Evolutionary conservation across 2,888 invertebrate species (phyloP).

Genomic region (Acronicta psi): DNA sequence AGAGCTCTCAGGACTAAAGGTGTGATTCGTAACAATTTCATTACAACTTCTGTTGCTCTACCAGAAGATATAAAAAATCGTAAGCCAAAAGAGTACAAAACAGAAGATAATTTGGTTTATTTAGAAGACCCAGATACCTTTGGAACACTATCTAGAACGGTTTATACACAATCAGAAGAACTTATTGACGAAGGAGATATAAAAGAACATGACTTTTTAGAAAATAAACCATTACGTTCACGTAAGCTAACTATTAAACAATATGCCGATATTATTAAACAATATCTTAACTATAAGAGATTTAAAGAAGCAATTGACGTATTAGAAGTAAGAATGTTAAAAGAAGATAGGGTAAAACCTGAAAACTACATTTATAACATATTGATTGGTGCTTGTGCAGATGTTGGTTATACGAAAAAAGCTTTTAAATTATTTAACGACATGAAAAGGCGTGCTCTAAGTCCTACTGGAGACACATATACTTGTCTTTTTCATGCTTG

Average conservation of each 20-base stretch:
- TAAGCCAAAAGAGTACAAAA: constrained; percentile 67
- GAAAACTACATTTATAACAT: constrained; percentile 94
- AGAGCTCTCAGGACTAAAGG: constrained; percentile 58
- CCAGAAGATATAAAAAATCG: constrained; percentile 56
- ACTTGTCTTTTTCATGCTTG: constrained; percentile 97
- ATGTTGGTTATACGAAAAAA: constrained; percentile 95
- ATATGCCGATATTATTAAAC: constrained; percentile 92
- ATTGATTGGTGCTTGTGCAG: constrained; percentile 95
- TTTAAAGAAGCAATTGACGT: constrained; percentile 94
- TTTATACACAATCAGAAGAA: constrained; percentile 60
- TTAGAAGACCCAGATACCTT: constrained; percentile 89
- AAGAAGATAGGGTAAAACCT: constrained; percentile 94
- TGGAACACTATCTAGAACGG: constrained; percentile 79
- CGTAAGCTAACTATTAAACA: constrained; percentile 90
- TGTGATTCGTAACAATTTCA: constrained; percentile 59
- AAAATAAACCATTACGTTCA: constrained; percentile 82
- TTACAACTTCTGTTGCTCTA: constrained; percentile 54
- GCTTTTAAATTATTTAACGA: constrained; percentile 95
- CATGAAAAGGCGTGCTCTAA: constrained; percentile 93
- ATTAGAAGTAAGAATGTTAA: constrained; percentile 93
- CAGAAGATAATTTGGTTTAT: constrained; percentile 73
- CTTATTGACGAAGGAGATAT: constrained; percentile 88
- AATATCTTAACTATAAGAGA: constrained; percentile 90
- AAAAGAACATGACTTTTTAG: constrained; percentile 89
- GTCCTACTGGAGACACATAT: constrained; percentile 92